phyloP scores from a whole-genome alignment of 1,140 invertebrate species.

The Drosophila funebris region DNA sequence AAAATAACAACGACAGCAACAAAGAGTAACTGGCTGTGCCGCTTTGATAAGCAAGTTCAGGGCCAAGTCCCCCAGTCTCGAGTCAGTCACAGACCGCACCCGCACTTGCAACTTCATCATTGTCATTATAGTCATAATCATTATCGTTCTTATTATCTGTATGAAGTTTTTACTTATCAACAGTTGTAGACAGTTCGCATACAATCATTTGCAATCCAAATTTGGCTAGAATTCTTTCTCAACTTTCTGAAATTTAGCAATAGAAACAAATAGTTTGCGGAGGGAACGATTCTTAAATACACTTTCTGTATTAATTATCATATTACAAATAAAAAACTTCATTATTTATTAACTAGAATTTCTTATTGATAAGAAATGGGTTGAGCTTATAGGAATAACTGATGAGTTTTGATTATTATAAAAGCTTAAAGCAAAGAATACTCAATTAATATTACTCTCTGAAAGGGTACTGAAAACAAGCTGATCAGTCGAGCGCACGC shows the following conservation, averaged over 20 bases:
- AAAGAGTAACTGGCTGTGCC: conserved; percentile 31
- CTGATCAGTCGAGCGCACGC: too few species aligned
- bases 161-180: conserved; percentile 45
- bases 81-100: conserved; percentile 22
- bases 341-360: too few species aligned
- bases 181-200: conserved; percentile 32
- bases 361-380: too few species aligned
- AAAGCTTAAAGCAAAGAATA: too few species aligned
- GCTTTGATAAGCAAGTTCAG: conserved; percentile 79
- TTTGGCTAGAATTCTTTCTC: conserved; percentile 64
- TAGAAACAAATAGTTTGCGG: neutral
- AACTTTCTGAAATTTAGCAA: neutral
- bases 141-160: too few species aligned
- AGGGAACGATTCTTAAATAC: conserved; percentile 9
- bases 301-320: too few species aligned
- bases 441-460: too few species aligned
- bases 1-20: conserved; percentile 43
- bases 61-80: conserved; percentile 24
- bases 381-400: too few species aligned
- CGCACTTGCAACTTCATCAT: conserved; percentile 2
- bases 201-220: conserved; percentile 73
- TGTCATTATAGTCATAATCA: neutral
- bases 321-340: too few species aligned
- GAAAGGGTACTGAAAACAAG: too few species aligned
- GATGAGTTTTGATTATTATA: too few species aligned